phyloP scores from a whole-genome alignment of 2,797 vertebrate genomes.

The Pipistrellus pygmaeus region DNA sequence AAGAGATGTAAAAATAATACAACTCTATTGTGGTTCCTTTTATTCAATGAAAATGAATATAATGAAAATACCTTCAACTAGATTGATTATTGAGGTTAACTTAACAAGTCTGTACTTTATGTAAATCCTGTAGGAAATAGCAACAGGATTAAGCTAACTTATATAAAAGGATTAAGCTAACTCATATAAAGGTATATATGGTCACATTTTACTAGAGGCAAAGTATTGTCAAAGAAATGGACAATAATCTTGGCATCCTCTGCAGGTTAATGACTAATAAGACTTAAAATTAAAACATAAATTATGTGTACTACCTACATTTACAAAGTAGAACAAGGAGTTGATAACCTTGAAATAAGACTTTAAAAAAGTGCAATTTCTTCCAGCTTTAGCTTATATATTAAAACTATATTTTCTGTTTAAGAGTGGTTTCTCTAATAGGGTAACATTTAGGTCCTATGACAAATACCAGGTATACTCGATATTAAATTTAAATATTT shows the following conservation, averaged over 20 bases:
- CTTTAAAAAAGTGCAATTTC: not conserved
- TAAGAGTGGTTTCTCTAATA: not conserved
- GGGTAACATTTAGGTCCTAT: not conserved
- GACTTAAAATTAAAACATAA: constrained; percentile 49
- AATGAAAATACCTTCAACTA: constrained; percentile 49
- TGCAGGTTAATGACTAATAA: not conserved
- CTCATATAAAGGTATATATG: not conserved
- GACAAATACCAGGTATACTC: not conserved
- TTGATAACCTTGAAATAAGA: constrained; percentile 21
- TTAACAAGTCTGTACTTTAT: not conserved
- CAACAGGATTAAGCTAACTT: constrained; percentile 35
- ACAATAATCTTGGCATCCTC: not conserved
- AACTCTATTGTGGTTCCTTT: constrained; percentile 35
- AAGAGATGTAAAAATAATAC: constrained; percentile 68
- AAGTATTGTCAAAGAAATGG: not conserved
- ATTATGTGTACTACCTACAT: not conserved
- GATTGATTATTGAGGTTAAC: constrained; percentile 68
- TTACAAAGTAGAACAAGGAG: constrained; percentile 1
- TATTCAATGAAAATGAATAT: constrained; percentile 55
- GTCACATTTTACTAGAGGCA: constrained; percentile 21
- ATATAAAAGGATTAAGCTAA: constrained; percentile 47
- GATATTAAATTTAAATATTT: not conserved
- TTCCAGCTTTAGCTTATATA: not conserved
- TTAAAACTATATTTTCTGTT: constrained; percentile 54
- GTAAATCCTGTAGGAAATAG: constrained; percentile 46